Conservation (phyloP, 1,140 invertebrate species). For the Zophobas morio region DNA sequence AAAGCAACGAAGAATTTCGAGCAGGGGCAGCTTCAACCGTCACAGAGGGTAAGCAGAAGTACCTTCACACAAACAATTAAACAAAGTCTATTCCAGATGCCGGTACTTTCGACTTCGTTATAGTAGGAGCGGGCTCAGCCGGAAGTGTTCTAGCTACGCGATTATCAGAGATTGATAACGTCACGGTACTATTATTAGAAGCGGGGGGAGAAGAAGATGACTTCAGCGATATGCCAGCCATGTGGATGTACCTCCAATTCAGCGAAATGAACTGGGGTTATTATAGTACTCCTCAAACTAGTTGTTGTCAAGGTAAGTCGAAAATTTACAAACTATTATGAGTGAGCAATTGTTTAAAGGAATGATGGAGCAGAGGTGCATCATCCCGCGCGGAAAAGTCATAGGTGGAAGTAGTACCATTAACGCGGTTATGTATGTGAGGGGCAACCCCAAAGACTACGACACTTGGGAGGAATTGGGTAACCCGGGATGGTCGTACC, state of each 20-base stretch:
- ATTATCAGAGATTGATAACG: conserved; percentile 79
- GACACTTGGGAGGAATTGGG: conserved; percentile 73
- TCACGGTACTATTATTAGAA: conserved; percentile 79
- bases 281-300: conserved; percentile 77
- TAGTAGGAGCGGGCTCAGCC: conserved; percentile 69
- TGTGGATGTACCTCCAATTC: conserved; percentile 78
- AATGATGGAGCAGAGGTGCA: conserved; percentile 71
- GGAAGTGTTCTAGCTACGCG: conserved; percentile 75
- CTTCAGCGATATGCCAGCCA: conserved; percentile 81
- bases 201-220: conserved; percentile 77
- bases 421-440: conserved; percentile 78
- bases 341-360: conserved; percentile 80
- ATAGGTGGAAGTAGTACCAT: conserved; percentile 76
- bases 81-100: conserved; percentile 17
- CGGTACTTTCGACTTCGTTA: conserved; percentile 63
- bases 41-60: too few relatives aligned
- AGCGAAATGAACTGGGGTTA: conserved; percentile 87
- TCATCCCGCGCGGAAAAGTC: conserved; percentile 73
- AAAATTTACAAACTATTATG: conserved; percentile 45
- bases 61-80: too few relatives aligned
- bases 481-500: conserved; percentile 67
- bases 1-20: conserved; percentile 18
- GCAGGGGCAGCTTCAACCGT: background rate
- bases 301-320: conserved; percentile 64
- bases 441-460: conserved; percentile 77